Evolutionary conservation across 1,140 invertebrate species (phyloP), one percentile per base, ranked within the genome.

Genomic region (Halesus radiatus): DNA sequence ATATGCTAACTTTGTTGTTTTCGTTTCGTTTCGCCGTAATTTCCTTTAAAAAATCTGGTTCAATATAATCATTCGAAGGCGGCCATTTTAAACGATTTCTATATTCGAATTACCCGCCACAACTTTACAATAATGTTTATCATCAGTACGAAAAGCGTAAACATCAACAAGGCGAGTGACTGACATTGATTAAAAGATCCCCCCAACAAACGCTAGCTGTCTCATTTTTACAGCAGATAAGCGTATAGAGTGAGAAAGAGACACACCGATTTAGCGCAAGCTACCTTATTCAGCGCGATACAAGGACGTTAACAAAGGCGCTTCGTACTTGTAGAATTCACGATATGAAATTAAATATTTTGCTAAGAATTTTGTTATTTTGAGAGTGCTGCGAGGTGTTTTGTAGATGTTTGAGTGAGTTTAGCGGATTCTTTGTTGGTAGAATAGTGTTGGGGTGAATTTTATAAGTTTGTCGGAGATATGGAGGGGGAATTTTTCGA

Each of bases 241-340:
- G 26, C 8, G n/a, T n/a, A 32, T n/a, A 1, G 22, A 32, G 76
- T 29, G 8, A 54, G 22, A 78, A 45, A 78, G 76, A 54, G 76
- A 78, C 20, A n/a, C 8, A 13, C 0, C 16, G 70, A 16, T 29
- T 16, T n/a, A 6, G 52, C 66, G 37, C 6, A 52, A 70, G 66
- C 37, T 52, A 50, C 26, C 16, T 76, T 45, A 45, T 76, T 76
- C 52, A n/a, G 15, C 45, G 54, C 3, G 66, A 45, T 23, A 78
- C 23, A 72, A 78, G 76, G 62, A 66, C 62, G 54, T 37, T 60
- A 58, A 26, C 78, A 79, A 73, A 62, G 78, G 78, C 78, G 78
- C n/a, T 62, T 23, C 29, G 78, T 73, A 70, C 18, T 3, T 32
- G 8, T 10, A 16, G n/a, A 22, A 26, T n/a, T 29, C 6, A 23